Base-by-base conservation (phyloP, 2,797 vertebrate species). In the Columba guinea region DNA sequence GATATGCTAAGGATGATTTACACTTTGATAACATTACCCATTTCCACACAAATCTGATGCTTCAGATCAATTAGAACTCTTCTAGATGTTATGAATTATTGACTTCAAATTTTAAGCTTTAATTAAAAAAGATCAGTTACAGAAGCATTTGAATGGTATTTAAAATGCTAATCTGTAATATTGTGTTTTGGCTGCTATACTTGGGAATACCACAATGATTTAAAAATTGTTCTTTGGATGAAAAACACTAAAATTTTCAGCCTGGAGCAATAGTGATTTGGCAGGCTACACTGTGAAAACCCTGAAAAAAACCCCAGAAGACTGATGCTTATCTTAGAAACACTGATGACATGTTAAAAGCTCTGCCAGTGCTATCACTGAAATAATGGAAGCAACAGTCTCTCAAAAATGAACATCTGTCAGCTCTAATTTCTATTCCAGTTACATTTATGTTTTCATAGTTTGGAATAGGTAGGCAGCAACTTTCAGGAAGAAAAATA, bases 321-420 rank as follows among this genome's bases (percentile, higher is more conserved):
- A 81, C 37, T 15, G 64, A 89, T 77, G 49, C 56, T 89, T 94
- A 96, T 92, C 91, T 89, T 68, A 84, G 93, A 85, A 96, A 91
- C 58, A 85, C 49, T 85, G 83, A 88, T 82, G 92, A 84, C 34
- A 89, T 6, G 35, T 59, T 89, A 89, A 90, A 96, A 94, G 75
- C 37, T 85, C 58, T 65, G 77, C 89, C 95, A 89, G 62, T 56
- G 65, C 46, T 63, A 92, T 49, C 4, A 1, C 48, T 78, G 8
- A 63, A 94, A 90, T 56, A 94, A 93, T 68, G 37, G 55, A 84
- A 85, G 56, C 52, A 90, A 76, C 0, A 68, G 59, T 44, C 84
- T 58, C 41, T 82, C 59, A 70, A 75, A 96, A 93, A 37, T 13
- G 23, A 96, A 73, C 67, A 83, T 63, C 74, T 80, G 71, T 84